A percentile compares a stretch with the other conserved stretches of the same genome.
Conservation (phyloP, 1,140 invertebrate species). For the Atta texana region DNA sequence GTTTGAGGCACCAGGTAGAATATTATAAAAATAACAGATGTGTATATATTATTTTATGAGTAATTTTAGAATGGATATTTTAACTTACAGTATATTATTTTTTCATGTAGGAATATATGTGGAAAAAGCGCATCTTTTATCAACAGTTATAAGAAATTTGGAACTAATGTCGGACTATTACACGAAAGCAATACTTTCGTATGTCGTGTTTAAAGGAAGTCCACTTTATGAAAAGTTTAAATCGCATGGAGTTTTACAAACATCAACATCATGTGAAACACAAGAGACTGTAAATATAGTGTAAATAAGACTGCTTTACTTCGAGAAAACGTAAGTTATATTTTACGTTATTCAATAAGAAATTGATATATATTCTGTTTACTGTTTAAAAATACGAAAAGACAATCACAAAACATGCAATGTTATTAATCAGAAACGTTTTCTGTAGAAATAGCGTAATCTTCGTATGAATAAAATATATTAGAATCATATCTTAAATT, state of each 20-base stretch:
- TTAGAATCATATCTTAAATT: background rate
- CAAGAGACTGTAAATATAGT: slow-evolving; percentile 29
- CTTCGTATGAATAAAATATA: background rate
- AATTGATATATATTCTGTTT: slow-evolving; percentile 38
- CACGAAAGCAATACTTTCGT: slow-evolving; percentile 91
- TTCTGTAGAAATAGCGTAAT: slow-evolving; percentile 1
- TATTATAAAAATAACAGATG: slow-evolving; percentile 21
- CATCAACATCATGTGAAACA: slow-evolving; percentile 36
- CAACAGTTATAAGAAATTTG: slow-evolving; percentile 96
- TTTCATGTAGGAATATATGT: slow-evolving; percentile 88
- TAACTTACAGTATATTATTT: background rate
- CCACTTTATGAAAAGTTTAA: slow-evolving; percentile 77
- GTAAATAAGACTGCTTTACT: slow-evolving; percentile 40
- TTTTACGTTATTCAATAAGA: slow-evolving; percentile 1
- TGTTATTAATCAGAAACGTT: slow-evolving; percentile 1
- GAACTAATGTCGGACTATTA: slow-evolving; percentile 94
- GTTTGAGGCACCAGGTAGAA: slow-evolving; percentile 92
- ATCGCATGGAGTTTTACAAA: slow-evolving; percentile 76
- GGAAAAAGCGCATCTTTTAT: slow-evolving; percentile 94
- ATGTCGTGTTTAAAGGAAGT: slow-evolving; percentile 89
- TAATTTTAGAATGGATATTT: background rate
- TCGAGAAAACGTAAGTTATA: slow-evolving; percentile 1
- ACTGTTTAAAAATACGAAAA: slow-evolving; percentile 7
- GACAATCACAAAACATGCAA: background rate
- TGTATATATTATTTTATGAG: background rate